These are phyloP conservation scores for Papio anubis DNA, from an alignment of 2,113 vertebrate species.

Conservation along the genomic window DNA sequence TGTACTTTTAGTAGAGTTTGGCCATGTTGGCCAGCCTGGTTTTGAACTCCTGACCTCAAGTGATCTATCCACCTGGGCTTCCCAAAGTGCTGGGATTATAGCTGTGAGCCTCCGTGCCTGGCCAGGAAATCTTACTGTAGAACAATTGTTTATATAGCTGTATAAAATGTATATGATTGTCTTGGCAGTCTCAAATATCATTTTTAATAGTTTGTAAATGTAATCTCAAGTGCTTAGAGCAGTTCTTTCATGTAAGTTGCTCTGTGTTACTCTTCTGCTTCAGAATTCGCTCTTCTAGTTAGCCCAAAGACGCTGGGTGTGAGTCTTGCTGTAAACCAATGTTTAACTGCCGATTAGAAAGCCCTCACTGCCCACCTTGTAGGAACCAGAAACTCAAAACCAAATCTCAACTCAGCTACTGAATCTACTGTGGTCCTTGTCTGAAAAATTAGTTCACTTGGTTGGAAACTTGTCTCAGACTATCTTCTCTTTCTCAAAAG, in stretches of 20 bases:
- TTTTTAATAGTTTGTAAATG: not conserved
- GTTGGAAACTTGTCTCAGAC: not conserved
- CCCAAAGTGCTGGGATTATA: too few relatives aligned
- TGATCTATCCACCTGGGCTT: too few relatives aligned
- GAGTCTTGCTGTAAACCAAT: not conserved
- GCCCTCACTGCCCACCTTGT: not conserved
- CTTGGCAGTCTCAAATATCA: not conserved
- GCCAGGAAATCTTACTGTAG: too few relatives aligned
- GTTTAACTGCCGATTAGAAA: not conserved
- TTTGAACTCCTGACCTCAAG: too few relatives aligned
- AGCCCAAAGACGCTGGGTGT: too few relatives aligned
- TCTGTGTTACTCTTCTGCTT: not conserved
- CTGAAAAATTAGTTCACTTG: not conserved
- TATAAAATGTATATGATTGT: not conserved
- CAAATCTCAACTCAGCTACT: not conserved
- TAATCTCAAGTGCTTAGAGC: not conserved
- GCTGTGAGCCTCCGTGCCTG: too few relatives aligned
- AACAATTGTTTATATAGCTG: not conserved
- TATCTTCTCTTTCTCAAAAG: not conserved
- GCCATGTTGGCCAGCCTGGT: too few relatives aligned
- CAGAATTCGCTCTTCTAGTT: not conserved
- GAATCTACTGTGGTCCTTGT: not conserved
- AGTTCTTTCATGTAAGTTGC: accelerated
- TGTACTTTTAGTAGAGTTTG: too few relatives aligned
- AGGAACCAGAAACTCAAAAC: not conserved